Base-by-base conservation (phyloP, 2,797 vertebrate species). In the Gymnopithys bicolor region DNA sequence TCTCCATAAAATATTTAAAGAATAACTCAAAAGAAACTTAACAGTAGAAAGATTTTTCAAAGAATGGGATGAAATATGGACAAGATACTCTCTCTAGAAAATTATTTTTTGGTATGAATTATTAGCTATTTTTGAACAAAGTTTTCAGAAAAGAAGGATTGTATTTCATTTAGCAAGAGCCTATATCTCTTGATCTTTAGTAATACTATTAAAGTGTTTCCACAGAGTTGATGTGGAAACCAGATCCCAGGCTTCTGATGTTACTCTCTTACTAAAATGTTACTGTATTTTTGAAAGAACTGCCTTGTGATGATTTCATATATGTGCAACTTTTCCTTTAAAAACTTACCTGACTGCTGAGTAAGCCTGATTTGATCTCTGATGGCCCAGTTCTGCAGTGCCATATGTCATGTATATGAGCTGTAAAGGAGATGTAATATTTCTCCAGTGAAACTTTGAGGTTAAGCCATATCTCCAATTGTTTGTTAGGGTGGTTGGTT, bases 401-500 rank as follows among this genome's bases (percentile, higher is more conserved):
- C 24, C 19, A 13, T 39, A 67, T 24, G 83, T 37, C 24, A 83
- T 68, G 80, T 17, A 37, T 23, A 30, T 62, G n/a, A 89, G 46
- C 32, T 46, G 9, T 37, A 81, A 90, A 91, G 46, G 69, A 94
- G 75, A 90, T 82, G 51, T 22, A 70, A n/a, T 52, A 55, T 82
- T 84, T 74, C 76, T 84, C 53, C 43, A 64, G 23, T 89, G 71
- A 66, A 96, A 73, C n/a, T 69, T 23, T 32, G 35, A 62, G 81
- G 62, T n/a, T 82, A 83, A 92, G 27, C 16, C 14, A 48, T 3
- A 11, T 27, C 39, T 74, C 41, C 63, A 67, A 16, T 33, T 96
- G 66, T 96, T 97, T 95, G n/a, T 96, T 96, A 78, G 94, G 53
- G 73, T 96, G 74, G 59, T 73, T 87, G 94, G 74, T 78, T 76